phyloP scores from a whole-genome alignment of 2,113 vertebrate genomes.

The Albula glossodonta region DNA sequence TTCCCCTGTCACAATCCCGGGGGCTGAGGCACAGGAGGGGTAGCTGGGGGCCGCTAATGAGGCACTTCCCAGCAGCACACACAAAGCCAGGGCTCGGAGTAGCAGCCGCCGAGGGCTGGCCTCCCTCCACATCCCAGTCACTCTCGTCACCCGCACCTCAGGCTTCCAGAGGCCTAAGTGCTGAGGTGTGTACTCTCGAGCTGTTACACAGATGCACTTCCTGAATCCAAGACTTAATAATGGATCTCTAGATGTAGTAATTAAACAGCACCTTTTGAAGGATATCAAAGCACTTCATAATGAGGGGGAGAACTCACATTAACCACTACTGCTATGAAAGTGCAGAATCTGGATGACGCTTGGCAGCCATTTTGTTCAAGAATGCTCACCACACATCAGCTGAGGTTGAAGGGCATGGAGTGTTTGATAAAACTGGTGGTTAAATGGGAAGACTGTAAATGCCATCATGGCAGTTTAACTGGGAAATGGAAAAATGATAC shows the following conservation, averaged over 20 bases:
- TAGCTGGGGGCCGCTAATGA: conserved; percentile 45
- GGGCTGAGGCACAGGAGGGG: conserved; percentile 37
- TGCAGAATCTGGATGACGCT: neutral
- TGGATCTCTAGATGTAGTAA: neutral
- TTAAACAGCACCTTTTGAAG: neutral
- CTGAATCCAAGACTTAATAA: too few species aligned
- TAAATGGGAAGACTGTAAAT: neutral
- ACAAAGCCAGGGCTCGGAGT: conserved; percentile 45
- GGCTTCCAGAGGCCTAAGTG: conserved; percentile 43
- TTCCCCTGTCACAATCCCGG: conserved; percentile 17
- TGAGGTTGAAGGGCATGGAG: neutral
- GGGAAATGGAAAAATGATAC: neutral
- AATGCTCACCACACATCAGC: neutral
- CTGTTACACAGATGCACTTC: conserved; percentile 7
- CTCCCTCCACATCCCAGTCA: conserved; percentile 46
- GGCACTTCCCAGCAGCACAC: conserved; percentile 26
- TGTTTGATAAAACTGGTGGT: neutral
- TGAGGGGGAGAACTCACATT: neutral
- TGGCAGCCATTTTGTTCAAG: neutral
- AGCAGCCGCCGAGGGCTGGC: conserved; percentile 33
- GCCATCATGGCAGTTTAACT: neutral
- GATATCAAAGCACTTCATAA: neutral
- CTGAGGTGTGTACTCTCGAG: conserved; percentile 1
- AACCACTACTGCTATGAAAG: neutral
- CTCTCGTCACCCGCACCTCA: conserved; percentile 62